Conservation (phyloP, 2,797 vertebrate genomes). For the Malacoraja senta region DNA sequence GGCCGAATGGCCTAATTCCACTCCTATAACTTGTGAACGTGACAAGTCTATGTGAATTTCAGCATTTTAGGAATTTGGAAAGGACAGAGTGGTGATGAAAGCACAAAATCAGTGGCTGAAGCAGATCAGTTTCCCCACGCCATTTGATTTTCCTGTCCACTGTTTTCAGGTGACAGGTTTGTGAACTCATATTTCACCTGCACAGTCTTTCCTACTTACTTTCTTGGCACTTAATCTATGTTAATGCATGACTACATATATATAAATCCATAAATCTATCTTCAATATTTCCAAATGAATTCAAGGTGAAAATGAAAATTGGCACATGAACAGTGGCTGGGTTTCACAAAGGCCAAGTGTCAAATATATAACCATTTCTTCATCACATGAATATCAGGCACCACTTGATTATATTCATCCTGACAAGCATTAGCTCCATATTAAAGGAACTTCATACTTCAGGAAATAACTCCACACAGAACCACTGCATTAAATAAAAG, state of each 20-base stretch:
- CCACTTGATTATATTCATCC: background rate
- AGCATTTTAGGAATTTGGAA: background rate
- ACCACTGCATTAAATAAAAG: background rate
- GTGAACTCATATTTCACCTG: background rate
- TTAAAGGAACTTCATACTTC: background rate
- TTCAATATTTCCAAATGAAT: background rate
- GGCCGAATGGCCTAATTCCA: no score
- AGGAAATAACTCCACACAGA: background rate
- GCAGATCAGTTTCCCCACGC: background rate
- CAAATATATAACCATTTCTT: background rate
- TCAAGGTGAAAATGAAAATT: conserved; percentile 5
- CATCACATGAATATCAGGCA: background rate
- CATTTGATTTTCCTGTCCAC: background rate
- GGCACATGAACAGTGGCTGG: background rate
- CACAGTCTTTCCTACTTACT: background rate
- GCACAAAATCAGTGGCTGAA: background rate
- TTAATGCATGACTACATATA: background rate
- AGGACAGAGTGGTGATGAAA: background rate
- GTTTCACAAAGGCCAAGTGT: background rate
- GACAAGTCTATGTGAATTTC: background rate
- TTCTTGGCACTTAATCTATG: background rate
- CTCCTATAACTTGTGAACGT: no score
- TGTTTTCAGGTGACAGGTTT: background rate
- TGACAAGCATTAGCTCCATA: background rate
- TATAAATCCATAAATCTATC: background rate